Percentiles rank a stretch among this genome's conserved stretches.
phyloP scores from a whole-genome alignment of 2,888 invertebrate species.

The Epistrophe eligans region DNA sequence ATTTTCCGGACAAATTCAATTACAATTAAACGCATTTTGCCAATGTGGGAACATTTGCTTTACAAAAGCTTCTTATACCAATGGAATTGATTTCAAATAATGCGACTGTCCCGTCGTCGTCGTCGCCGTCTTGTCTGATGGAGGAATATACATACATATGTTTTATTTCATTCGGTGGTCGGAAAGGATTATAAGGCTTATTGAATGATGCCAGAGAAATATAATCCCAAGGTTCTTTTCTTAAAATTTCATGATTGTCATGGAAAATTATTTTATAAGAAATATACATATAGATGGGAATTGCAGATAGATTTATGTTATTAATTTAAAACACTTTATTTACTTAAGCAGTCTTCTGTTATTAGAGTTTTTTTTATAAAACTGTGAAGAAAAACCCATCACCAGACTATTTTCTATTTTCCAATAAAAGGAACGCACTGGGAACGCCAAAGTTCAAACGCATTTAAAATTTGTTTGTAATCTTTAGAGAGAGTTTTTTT shows the following conservation, averaged over 20 bases:
- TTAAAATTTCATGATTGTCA: neutral
- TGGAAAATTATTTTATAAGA: neutral
- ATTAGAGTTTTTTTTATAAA: too few relatives aligned
- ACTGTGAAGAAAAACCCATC: too few relatives aligned
- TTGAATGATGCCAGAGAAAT: neutral
- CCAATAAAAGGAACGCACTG: too few relatives aligned
- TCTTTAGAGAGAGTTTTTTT: too few relatives aligned
- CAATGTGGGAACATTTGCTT: constrained; percentile 26
- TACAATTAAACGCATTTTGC: constrained; percentile 66
- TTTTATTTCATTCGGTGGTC: constrained; percentile 42
- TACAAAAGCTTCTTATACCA: constrained; percentile 33
- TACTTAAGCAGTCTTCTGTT: too few relatives aligned
- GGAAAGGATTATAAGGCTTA: constrained; percentile 59
- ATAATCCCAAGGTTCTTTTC: neutral
- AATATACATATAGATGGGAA: neutral
- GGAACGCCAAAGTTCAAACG: too few relatives aligned
- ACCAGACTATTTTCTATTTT: too few relatives aligned
- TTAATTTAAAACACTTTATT: too few relatives aligned
- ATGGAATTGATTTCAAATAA: constrained; percentile 42
- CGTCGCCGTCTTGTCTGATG: neutral
- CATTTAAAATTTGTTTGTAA: too few relatives aligned
- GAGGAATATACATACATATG: constrained; percentile 55
- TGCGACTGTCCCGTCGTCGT: constrained; percentile 21
- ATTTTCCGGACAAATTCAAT: constrained; percentile 72
- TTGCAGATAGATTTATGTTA: neutral